Evolutionary conservation across 2,888 invertebrate genomes (phyloP), one percentile per base, ranked within the genome.

Genomic region (Prosopocoilus inquinatus): DNA sequence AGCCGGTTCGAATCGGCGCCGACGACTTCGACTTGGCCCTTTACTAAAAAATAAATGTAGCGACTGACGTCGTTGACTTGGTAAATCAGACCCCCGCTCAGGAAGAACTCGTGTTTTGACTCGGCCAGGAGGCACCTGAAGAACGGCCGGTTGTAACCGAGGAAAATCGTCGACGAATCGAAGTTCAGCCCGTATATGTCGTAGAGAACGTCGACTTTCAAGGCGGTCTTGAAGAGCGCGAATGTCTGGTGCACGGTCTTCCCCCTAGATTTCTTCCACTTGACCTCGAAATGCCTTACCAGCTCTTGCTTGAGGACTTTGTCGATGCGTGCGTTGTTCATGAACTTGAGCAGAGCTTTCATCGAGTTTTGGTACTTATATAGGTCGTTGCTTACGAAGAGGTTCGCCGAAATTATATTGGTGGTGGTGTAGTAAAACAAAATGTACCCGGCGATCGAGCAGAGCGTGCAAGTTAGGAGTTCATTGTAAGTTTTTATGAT

Each of bases 241-340:
- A 65, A 59, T 0, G 56, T 2, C 8, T 47, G 38, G 13, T 58
- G 50, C 28, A 60, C 43, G 35, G 48, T 47, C 47, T 63, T 58
- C 2, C 62, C 60, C 47, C 59, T 55, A 2, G 53, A 58, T n/a
- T 59, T 59, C 9, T 45, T 49, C 68, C 67, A 68, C 15, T 62
- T 47, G 32, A 61, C 64, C 38, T 69, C 66, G 45, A 60, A 69
- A 48, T 69, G 63, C 9, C 61, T 58, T 11, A 67, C 59, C 13
- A 65, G 35, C 43, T 64, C 65, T 8, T 53, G 50, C 35, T 59
- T 59, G 9, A 67, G 20, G n/a, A 52, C 45, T n/a, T 51, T 52
- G 44, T 66, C 65, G 28, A 68, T 59, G 13, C 56, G 61, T 13
- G 52, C 55, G 36, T 55, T 50, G 7, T 57, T 53, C 54, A 68